Evolutionary conservation across 2,113 vertebrate genomes (phyloP).

Genomic region (Eubucco bourcierii): DNA sequence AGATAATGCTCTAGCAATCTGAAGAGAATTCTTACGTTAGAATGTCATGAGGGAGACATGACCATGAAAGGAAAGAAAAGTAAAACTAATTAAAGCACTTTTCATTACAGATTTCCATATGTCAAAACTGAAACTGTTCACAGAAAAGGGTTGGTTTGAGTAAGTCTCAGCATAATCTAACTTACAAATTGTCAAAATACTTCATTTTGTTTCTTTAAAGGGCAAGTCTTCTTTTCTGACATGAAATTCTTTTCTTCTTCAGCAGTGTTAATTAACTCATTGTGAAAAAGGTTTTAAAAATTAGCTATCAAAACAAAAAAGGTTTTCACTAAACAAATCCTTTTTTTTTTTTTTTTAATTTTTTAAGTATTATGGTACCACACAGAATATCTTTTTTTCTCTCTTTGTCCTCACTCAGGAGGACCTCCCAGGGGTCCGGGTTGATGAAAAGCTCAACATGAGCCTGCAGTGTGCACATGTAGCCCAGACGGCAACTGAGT

Average conservation of each 20-base stretch:
- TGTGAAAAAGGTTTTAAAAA: not conserved
- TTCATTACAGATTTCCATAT: not conserved
- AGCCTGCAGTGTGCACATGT: too few species aligned
- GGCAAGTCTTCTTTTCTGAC: not conserved
- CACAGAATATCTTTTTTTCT: not conserved
- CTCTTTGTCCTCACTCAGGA: not conserved
- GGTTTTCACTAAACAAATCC: not conserved
- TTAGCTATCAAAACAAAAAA: not conserved
- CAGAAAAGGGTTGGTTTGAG: not conserved
- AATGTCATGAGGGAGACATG: not conserved
- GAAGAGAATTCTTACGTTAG: not conserved
- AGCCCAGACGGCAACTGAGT: too few species aligned
- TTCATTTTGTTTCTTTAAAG: not conserved
- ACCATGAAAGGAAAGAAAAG: not conserved
- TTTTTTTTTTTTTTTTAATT: not conserved
- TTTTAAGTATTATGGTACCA: not conserved
- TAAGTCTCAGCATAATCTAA: not conserved
- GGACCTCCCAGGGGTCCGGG: too few species aligned
- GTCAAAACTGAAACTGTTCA: constrained; percentile 20
- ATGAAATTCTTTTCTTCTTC: not conserved
- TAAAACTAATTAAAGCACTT: constrained; percentile 3
- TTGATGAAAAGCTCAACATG: too few species aligned
- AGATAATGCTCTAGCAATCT: not conserved
- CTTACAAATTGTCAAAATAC: not conserved
- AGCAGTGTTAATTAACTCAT: not conserved